Evolutionary conservation across 2,888 invertebrate genomes (phyloP).

Genomic region (Dendrolimus pini): DNA sequence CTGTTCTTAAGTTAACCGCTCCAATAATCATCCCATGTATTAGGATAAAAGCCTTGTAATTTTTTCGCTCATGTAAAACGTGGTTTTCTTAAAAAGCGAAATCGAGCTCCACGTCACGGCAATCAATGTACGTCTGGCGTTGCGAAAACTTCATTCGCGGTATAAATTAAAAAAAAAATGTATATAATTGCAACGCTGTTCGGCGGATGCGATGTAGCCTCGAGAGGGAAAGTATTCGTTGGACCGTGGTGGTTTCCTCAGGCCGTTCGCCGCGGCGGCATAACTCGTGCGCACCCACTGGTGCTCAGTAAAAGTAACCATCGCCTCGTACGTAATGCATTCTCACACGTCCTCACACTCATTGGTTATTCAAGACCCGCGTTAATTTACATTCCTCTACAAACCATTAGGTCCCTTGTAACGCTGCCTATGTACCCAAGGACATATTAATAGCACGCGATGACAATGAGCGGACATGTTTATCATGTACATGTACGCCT

Average conservation of each 20-base stretch:
- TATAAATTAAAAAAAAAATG: constrained; percentile 30
- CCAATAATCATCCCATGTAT: too few species aligned
- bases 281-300: constrained; percentile 26
- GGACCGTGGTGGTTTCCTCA: constrained; percentile 51
- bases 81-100: too few species aligned
- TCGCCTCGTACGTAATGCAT: constrained; percentile 23
- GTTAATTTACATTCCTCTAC: constrained; percentile 27
- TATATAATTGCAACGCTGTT: constrained; percentile 36
- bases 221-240: constrained; percentile 66
- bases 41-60: too few species aligned
- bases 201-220: constrained; percentile 42
- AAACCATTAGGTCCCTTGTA: constrained; percentile 25
- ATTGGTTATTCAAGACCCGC: constrained; percentile 27
- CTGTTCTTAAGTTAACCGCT: too few species aligned
- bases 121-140: constrained; percentile 23
- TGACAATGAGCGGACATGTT: constrained; percentile 54
- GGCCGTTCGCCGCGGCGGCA: constrained; percentile 19
- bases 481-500: constrained; percentile 43
- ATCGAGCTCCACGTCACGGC: constrained; percentile 21
- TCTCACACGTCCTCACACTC: constrained; percentile 27
- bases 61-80: too few species aligned
- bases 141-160: constrained; percentile 33
- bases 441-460: constrained; percentile 58
- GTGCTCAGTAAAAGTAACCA: constrained; percentile 42
- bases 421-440: constrained; percentile 48